A percentile compares a stretch with the other conserved stretches of the same genome.
Conservation (phyloP, 1,140 invertebrate species). For the Papilio helenus region DNA sequence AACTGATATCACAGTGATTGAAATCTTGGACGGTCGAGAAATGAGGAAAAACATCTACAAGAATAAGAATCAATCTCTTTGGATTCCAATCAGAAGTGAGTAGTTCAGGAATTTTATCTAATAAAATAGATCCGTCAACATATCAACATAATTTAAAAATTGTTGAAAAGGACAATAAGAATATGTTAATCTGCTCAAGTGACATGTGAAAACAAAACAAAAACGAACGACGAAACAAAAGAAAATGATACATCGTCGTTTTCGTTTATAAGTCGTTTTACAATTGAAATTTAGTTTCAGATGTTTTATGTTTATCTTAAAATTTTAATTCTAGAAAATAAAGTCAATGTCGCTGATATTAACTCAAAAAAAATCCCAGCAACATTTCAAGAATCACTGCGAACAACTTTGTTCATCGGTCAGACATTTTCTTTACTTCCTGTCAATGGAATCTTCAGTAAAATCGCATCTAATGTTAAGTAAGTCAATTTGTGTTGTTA, state of each 20-base stretch:
- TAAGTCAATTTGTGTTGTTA: constrained; percentile 43
- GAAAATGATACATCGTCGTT: no score
- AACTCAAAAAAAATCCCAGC: constrained; percentile 46
- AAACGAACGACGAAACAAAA: no score
- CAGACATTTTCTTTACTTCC: constrained; percentile 66
- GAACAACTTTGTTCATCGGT: constrained; percentile 60
- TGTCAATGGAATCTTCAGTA: constrained; percentile 57
- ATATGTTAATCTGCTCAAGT: no score
- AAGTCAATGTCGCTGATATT: constrained; percentile 52
- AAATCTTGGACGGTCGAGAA: constrained; percentile 33
- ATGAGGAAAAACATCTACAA: constrained; percentile 41
- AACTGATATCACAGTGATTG: constrained; percentile 9
- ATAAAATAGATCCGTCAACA: not conserved
- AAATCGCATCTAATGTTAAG: constrained; percentile 54
- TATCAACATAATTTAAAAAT: not conserved
- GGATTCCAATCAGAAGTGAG: constrained; percentile 52
- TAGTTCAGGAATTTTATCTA: not conserved
- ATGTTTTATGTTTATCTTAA: not conserved
- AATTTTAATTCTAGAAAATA: constrained; percentile 60
- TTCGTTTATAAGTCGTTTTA: no score
- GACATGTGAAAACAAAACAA: no score
- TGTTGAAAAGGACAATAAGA: no score
- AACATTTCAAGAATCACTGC: constrained; percentile 62
- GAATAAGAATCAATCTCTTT: constrained; percentile 43
- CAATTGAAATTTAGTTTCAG: not conserved